Evolutionary conservation across 2,888 invertebrate genomes (phyloP), one percentile per base, ranked within the genome.

Genomic region (Marronus borbonicus): DNA sequence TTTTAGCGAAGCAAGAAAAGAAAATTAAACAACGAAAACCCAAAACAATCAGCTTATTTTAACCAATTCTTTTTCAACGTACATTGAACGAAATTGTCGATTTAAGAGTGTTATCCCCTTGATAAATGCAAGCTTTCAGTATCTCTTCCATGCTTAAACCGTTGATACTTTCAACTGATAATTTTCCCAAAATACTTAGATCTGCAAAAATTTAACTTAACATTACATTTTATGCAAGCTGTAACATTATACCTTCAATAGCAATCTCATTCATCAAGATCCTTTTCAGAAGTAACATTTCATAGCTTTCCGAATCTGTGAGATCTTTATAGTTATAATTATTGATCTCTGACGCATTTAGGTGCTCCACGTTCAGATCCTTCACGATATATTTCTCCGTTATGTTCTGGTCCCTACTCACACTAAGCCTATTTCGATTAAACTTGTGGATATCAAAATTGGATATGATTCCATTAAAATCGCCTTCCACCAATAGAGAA

Each of bases 191-290:
- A 1, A 88, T 84, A 36, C 83, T 49, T 20, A 89, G 75, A 80
- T 86, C 88, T 88, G 77, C 12, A 44, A 44, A 75, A 76, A 69
- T 36, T 36, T 36, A 20, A 62, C 10, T 49, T 39, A 8, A 20
- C 39, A 20, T 12, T 14, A 55, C 49, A 52, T 44, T 76, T 76
- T 68, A 68, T 50, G 20, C 17, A 36, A 17, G 52, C 55, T 78
- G 64, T 24, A 44, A 14, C 79, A 80, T 84, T 81, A 1, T 14
- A 88, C 88, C 84, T 81, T 86, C 83, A n/a, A 91, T 86, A 69
- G 85, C 83, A 7, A 90, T 83, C 75, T 88, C 86, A 1, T 90
- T 90, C 28, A 85, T 82, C 7, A 87, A 82, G 39, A 91, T 85
- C 80, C 83, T 87, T 81, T 81, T 84, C 76, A 49, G 86, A 83